These are phyloP conservation scores for Cheilosia impressa DNA, from an alignment of 2,888 invertebrate species.

Conservation along the genomic window DNA sequence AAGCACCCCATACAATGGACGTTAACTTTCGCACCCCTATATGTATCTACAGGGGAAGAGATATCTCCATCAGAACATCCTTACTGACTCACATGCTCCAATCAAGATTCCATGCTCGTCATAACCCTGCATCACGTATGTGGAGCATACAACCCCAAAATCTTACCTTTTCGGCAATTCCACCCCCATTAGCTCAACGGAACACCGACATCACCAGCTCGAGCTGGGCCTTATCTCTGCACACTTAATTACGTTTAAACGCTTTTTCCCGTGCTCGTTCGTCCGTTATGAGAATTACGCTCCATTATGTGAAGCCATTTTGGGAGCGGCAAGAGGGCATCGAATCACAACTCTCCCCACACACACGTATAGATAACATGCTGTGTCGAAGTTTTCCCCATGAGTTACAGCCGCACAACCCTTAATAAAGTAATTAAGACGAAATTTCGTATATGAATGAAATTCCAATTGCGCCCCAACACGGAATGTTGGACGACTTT, in stretches of 20 bases:
- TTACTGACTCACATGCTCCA: slow-evolving; percentile 25
- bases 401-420: slow-evolving; percentile 63
- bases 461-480: slow-evolving; percentile 71
- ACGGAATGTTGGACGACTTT: slow-evolving; percentile 31
- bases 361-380: slow-evolving; percentile 60
- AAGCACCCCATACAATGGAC: slow-evolving; percentile 48
- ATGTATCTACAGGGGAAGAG: neutral
- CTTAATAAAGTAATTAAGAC: slow-evolving; percentile 75
- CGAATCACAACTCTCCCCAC: slow-evolving; percentile 1
- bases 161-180: slow-evolving; percentile 54
- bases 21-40: slow-evolving; percentile 10
- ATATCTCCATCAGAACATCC: slow-evolving; percentile 26
- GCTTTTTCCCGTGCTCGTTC: slow-evolving; percentile 74
- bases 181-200: slow-evolving; percentile 39
- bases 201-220: slow-evolving; percentile 35
- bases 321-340: slow-evolving; percentile 29
- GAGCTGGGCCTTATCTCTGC: slow-evolving; percentile 70
- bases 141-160: slow-evolving; percentile 13
- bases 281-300: slow-evolving; percentile 73
- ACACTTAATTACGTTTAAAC: slow-evolving; percentile 75
- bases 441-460: slow-evolving; percentile 74
- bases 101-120: slow-evolving; percentile 64
- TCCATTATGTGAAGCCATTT: slow-evolving; percentile 74
- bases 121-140: slow-evolving; percentile 25
- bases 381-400: slow-evolving; percentile 69